Evolutionary conservation across 2,113 vertebrate genomes (phyloP), one percentile per base, ranked within the genome.

Genomic region (Vulpes lagopus): DNA sequence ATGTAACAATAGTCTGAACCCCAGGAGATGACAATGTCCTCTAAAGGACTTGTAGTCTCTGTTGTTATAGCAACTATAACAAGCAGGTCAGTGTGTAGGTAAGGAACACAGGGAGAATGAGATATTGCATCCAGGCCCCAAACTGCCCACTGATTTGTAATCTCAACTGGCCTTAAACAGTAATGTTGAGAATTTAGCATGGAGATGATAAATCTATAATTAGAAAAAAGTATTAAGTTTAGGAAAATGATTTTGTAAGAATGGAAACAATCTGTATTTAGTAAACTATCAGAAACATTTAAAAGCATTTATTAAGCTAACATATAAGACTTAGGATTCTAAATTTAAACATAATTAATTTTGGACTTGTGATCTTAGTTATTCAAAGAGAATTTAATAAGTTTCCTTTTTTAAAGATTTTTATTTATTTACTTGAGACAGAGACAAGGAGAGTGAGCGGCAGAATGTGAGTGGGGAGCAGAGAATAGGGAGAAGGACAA

Each of bases 301-400:
- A 53, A 69, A 32, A 71, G 30, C n/a, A 55, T 91, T 67, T 81
- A 62, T 81, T 64, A 88, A 87, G 49, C 22, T 93, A 84, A 73
- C 0, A 32, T 43, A 67, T 14, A 78, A 91, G 6, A 7, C 62
- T 35, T 5, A 15, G 16, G 14, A 51, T 85, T 92, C 81, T 82
- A 81, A 84, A 85, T 65, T 76, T 89, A 96, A 87, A 69, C 23
- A 74, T 27, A 78, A 92, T 59, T 71, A 81, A 38, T 85, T 81
- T 94, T 86, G 11, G n/a, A 89, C 65, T 49, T 80, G 12, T 80
- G 60, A 73, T 73, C 30, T 91, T 64, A 60, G 11, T 64, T 84
- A 17, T 55, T 79, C 32, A 97, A 95, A 95, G 60, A 71, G 0
- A 95, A 89, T 67, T 83, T 85, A 65, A 17, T 43, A 87, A 64